These are phyloP conservation scores for Ameiurus melas DNA, from an alignment of 2,113 vertebrate species.

Conservation along the genomic window DNA sequence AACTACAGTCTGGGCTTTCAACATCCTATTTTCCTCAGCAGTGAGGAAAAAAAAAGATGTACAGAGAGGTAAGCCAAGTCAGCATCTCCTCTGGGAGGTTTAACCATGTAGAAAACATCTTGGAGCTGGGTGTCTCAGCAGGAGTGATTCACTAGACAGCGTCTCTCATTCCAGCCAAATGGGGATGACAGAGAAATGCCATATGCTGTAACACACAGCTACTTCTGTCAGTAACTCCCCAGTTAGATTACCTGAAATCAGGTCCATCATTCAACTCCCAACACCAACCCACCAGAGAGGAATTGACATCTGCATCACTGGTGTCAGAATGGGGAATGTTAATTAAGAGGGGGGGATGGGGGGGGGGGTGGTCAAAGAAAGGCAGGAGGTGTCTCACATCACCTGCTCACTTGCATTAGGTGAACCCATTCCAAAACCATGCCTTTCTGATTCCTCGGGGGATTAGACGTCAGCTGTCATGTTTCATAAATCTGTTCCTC, in stretches of 20 bases:
- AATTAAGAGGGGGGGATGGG: constrained; percentile 47
- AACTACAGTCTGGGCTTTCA: constrained; percentile 19
- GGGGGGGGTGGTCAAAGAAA: constrained; percentile 1
- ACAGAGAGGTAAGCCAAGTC: constrained; percentile 19
- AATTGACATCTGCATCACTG: constrained; percentile 64
- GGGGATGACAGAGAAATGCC: constrained; percentile 41
- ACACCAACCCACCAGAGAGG: constrained; percentile 56
- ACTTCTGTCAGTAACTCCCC: constrained; percentile 50
- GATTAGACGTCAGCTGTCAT: constrained; percentile 58
- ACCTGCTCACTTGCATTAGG: constrained; percentile 58
- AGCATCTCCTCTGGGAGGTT: constrained; percentile 31
- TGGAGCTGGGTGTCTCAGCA: constrained; percentile 34
- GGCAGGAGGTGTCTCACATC: constrained; percentile 44
- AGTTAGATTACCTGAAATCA: constrained; percentile 61
- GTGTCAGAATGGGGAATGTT: constrained; percentile 60
- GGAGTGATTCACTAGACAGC: constrained; percentile 35
- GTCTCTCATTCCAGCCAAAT: constrained; percentile 30
- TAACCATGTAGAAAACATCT: constrained; percentile 52
- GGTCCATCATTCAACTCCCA: constrained; percentile 52
- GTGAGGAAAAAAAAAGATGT: background rate
- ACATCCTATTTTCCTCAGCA: background rate
- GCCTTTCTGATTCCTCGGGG: constrained; percentile 43
- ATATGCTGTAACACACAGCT: constrained; percentile 33
- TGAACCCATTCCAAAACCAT: constrained; percentile 49
- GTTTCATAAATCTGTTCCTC: constrained; percentile 47